These are phyloP conservation scores for Harpalus rubripes DNA, from an alignment of 2,888 invertebrate species.

Conservation along the genomic window DNA sequence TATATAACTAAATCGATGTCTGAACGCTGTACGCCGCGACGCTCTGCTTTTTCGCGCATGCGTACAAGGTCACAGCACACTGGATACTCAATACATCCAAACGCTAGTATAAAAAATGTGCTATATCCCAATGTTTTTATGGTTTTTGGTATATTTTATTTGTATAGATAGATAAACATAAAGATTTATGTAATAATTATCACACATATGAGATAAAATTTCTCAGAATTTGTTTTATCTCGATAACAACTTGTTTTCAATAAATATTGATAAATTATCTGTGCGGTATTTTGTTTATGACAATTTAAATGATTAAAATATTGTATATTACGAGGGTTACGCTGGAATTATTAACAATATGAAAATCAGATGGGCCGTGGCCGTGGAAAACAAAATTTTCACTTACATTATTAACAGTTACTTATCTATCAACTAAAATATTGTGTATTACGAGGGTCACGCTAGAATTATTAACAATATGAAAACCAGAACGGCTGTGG, in stretches of 20 bases:
- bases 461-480: too few species aligned
- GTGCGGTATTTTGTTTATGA: slow-evolving; percentile 3
- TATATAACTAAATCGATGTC: slow-evolving; percentile 75
- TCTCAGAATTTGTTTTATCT: background rate
- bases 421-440: too few species aligned
- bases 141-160: slow-evolving; percentile 20
- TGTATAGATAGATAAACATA: slow-evolving; percentile 17
- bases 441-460: too few species aligned
- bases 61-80: slow-evolving; percentile 68
- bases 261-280: background rate
- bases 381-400: too few species aligned
- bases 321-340: too few species aligned
- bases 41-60: slow-evolving; percentile 72
- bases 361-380: too few species aligned
- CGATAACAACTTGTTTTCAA: background rate
- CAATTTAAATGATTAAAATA: background rate
- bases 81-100: slow-evolving; percentile 61
- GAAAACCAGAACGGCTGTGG: too few species aligned
- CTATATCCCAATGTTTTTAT: slow-evolving; percentile 26
- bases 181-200: slow-evolving; percentile 17
- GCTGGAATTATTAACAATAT: background rate
- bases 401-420: too few species aligned
- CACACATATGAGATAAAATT: background rate
- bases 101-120: slow-evolving; percentile 54
- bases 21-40: slow-evolving; percentile 73